Percentiles rank a stretch among this genome's conserved stretches.
These are phyloP conservation scores for Apotomis capreana DNA, from an alignment of 2,888 invertebrate species.

Conservation along the genomic window DNA sequence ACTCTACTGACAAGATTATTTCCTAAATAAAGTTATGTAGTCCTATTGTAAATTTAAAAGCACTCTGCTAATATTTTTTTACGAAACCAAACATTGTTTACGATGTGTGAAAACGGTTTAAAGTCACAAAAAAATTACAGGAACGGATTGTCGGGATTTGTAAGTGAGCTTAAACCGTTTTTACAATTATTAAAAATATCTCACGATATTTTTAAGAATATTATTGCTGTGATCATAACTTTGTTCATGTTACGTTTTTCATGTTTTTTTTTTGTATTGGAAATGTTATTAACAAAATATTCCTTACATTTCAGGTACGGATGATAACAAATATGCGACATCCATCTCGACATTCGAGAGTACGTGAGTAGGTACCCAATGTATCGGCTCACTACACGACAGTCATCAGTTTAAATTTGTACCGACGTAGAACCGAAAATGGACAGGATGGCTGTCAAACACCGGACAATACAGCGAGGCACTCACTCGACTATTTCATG, in stretches of 20 bases:
- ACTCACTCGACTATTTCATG: conserved; percentile 13
- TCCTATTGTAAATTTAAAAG: too few species aligned
- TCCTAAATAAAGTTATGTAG: too few species aligned
- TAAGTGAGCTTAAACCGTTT: too few species aligned
- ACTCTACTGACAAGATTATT: too few species aligned
- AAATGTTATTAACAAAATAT: conserved; percentile 3
- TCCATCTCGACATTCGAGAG: conserved; percentile 25
- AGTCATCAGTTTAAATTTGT: conserved; percentile 39
- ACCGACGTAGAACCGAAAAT: conserved; percentile 25
- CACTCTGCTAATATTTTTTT: too few species aligned
- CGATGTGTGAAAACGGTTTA: too few species aligned
- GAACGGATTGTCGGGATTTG: too few species aligned
- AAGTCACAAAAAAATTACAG: too few species aligned
- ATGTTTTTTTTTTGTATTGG: neutral
- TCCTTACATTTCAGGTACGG: conserved; percentile 30
- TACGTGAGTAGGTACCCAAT: conserved; percentile 24
- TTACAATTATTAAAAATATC: too few species aligned
- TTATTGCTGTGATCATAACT: neutral
- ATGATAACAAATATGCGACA: conserved; percentile 22
- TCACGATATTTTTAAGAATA: neutral
- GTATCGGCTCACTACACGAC: conserved; percentile 28
- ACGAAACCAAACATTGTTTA: too few species aligned
- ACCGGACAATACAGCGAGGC: conserved; percentile 20
- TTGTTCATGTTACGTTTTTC: neutral
- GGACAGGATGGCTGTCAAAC: conserved; percentile 26